phyloP scores from a whole-genome alignment of 2,888 invertebrate genomes.

The Torymus tubicola region DNA sequence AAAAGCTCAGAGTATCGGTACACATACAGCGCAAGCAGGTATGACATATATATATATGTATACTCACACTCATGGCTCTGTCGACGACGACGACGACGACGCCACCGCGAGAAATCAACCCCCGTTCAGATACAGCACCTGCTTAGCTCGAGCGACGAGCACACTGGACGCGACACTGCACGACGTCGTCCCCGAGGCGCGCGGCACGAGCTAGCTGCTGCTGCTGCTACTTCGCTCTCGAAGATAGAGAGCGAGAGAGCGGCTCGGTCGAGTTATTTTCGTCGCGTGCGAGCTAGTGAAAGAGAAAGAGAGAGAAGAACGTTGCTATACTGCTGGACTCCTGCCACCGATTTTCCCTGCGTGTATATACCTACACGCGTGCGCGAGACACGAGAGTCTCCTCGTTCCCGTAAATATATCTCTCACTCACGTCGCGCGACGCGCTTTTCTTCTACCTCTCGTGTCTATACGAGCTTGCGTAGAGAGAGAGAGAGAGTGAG shows the following conservation, averaged over 20 bases:
- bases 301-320: constrained; percentile 24
- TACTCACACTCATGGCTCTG: constrained; percentile 55
- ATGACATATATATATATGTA: no score
- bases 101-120: constrained; percentile 10
- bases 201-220: not conserved
- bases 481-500: no score
- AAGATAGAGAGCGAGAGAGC: no score
- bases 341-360: constrained; percentile 70
- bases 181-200: constrained; percentile 32
- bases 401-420: constrained; percentile 75
- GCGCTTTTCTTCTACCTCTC: no score
- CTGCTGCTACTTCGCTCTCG: no score
- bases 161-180: constrained; percentile 28
- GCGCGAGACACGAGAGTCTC: constrained; percentile 64
- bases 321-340: constrained; percentile 66
- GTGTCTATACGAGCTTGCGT: no score
- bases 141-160: constrained; percentile 30
- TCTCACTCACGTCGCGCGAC: constrained; percentile 3
- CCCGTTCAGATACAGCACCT: no score
- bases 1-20: no score
- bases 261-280: no score
- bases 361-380: not conserved
- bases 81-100: constrained; percentile 4
- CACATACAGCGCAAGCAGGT: no score
- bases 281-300: not conserved